These are phyloP conservation scores for Eleutherodactylus coqui DNA, from an alignment of 2,797 vertebrate genomes.

Conservation along the genomic window DNA sequence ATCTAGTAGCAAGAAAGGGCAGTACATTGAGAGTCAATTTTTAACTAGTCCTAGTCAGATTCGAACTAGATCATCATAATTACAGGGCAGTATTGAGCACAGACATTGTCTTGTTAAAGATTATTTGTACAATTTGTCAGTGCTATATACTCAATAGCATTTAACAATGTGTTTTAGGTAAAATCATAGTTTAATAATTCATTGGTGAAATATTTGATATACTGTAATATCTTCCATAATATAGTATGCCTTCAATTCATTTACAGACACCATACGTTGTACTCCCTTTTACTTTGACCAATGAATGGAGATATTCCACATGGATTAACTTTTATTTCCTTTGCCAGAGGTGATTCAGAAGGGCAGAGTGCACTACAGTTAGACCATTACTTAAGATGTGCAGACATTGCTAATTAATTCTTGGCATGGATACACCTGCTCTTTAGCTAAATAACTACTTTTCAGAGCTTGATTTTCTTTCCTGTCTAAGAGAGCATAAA, in stretches of 20 bases:
- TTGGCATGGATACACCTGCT: constrained; percentile 5
- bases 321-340: constrained; percentile 45
- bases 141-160: too few species aligned
- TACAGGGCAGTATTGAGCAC: too few species aligned
- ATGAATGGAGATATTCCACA: constrained; percentile 29
- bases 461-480: constrained; percentile 45
- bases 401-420: constrained; percentile 56
- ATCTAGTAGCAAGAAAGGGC: too few species aligned
- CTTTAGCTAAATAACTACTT: not conserved
- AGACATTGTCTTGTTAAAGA: too few species aligned
- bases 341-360: constrained; percentile 53
- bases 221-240: not conserved
- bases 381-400: constrained; percentile 35
- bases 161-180: too few species aligned
- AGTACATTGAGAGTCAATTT: too few species aligned
- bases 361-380: constrained; percentile 49
- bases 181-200: not conserved
- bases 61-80: too few species aligned
- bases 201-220: not conserved
- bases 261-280: not conserved
- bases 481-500: constrained; percentile 49
- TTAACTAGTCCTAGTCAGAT: too few species aligned
- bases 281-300: constrained; percentile 6
- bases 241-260: not conserved
- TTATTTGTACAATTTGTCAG: too few species aligned